Base-by-base conservation (phyloP, 1,140 invertebrate species). In the Lordiphosa clarofinis region DNA sequence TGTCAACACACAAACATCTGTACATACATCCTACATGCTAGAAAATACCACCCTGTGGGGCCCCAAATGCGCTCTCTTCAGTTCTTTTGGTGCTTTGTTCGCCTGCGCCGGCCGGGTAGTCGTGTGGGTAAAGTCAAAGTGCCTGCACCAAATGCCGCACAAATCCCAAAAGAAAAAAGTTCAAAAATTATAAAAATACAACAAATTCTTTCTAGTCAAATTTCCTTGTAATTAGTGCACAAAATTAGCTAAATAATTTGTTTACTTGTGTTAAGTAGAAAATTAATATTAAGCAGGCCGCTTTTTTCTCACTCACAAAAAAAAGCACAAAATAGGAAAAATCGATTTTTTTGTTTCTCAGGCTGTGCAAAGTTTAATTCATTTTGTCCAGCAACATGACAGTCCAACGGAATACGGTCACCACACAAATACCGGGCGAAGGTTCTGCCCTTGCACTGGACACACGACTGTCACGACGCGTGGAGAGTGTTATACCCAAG, bases 401-500 rank as follows among this genome's bases (percentile, higher is more conserved):
- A 42, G 39, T 68, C 33, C 64, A 69, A 24, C 68, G 78, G n/a
- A 82, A 82, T 65, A 63, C 50, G 11, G 76, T 68, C 15, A 72
- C 75, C 53, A 76, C 78, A 67, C 48, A 75, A 47, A 56, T 70
- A 4, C 57, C 61, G 19, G 53, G 68, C 6, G 60, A 84, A 39
- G 73, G 64, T 4, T 57, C 62, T 36, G 60, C 71, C n/a, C 46
- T 69, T 4, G 43, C 73, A 19, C 60, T 88, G 38, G 87, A 88
- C 47, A 40, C 75, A 4, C 82, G 82, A 24, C 48, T 87, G 35
- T 81, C 74, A 6, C 71, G 67, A 31, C 62, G 62, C 46, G 82
- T 88, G 52, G 56, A 87, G 40, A 81, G 87, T 44, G 87, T 88
- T 8, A 74, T 87, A 57, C 87, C 87, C 19, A 87, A 79, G 38